These are phyloP conservation scores for Synodontis membranacea DNA, from an alignment of 2,113 vertebrate species.

Conservation along the genomic window DNA sequence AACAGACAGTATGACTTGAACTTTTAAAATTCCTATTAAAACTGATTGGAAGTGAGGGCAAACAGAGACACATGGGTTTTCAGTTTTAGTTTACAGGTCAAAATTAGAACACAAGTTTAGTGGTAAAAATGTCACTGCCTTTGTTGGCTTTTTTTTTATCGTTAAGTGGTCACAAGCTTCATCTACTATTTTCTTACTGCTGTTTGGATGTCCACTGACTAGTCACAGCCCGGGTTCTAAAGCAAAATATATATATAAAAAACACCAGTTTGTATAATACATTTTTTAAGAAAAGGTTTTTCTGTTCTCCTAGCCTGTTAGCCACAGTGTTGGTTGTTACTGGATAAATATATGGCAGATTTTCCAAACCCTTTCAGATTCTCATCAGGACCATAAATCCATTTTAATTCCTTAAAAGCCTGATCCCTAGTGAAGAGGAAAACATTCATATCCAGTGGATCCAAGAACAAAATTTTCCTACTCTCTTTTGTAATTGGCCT, in stretches of 20 bases:
- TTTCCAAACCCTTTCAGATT: conserved; percentile 16
- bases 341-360: conserved; percentile 38
- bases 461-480: not conserved
- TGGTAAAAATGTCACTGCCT: conserved; percentile 26
- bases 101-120: conserved; percentile 6
- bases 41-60: not conserved
- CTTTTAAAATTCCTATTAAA: conserved; percentile 39
- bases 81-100: conserved; percentile 10
- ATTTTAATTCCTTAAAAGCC: conserved; percentile 3
- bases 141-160: not conserved
- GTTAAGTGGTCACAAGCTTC: not conserved
- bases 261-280: conserved; percentile 1
- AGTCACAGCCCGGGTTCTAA: not conserved
- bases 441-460: conserved; percentile 5
- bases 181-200: not conserved
- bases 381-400: conserved; percentile 14
- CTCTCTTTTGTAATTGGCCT: not conserved
- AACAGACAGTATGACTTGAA: conserved; percentile 44
- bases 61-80: conserved; percentile 1
- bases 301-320: conserved; percentile 19
- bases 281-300: not conserved
- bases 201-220: not conserved
- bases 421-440: not conserved
- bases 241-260: conserved; percentile 1
- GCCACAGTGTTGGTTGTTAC: conserved; percentile 47